These are phyloP conservation scores for Agonopterix arenella DNA, from an alignment of 2,888 invertebrate species.

Conservation along the genomic window DNA sequence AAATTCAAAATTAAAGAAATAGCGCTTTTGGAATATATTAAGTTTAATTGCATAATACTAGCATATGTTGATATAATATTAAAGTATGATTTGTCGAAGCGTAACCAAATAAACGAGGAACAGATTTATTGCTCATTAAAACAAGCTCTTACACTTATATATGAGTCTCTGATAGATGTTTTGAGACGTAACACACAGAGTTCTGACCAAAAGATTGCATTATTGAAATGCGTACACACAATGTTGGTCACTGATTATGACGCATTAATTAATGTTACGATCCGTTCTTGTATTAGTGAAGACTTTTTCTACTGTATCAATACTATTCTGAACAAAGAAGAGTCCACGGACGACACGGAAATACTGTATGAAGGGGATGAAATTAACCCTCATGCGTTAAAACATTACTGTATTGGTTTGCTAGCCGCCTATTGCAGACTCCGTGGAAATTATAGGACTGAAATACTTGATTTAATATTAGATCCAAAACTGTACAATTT, in stretches of 20 bases:
- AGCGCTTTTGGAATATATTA: slow-evolving; percentile 28
- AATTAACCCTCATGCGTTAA: slow-evolving; percentile 36
- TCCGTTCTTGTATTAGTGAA: slow-evolving; percentile 36
- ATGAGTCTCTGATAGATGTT: slow-evolving; percentile 22
- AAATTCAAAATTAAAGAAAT: slow-evolving; percentile 21
- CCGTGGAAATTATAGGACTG: slow-evolving; percentile 38
- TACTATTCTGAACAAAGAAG: slow-evolving; percentile 39
- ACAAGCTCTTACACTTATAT: slow-evolving; percentile 30
- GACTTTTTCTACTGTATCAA: slow-evolving; percentile 50
- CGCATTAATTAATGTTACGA: slow-evolving; percentile 22
- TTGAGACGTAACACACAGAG: slow-evolving; percentile 19
- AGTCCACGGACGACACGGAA: slow-evolving; percentile 26
- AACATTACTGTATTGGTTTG: slow-evolving; percentile 43
- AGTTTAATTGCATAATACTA: slow-evolving; percentile 29
- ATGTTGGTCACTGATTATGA: slow-evolving; percentile 39
- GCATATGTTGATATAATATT: slow-evolving; percentile 38
- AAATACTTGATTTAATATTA: slow-evolving; percentile 50
- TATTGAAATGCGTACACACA: slow-evolving; percentile 32
- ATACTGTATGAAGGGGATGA: slow-evolving; percentile 41
- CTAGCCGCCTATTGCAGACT: slow-evolving; percentile 55
- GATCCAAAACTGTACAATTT: slow-evolving; percentile 51
- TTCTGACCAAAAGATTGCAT: neutral
- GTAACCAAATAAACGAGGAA: slow-evolving; percentile 23
- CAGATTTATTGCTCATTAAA: slow-evolving; percentile 27
- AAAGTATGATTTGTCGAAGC: slow-evolving; percentile 28